Percentiles rank a stretch among this genome's conserved stretches.
Conservation (phyloP, 2,113 vertebrate species). For the Hassar affinis region DNA sequence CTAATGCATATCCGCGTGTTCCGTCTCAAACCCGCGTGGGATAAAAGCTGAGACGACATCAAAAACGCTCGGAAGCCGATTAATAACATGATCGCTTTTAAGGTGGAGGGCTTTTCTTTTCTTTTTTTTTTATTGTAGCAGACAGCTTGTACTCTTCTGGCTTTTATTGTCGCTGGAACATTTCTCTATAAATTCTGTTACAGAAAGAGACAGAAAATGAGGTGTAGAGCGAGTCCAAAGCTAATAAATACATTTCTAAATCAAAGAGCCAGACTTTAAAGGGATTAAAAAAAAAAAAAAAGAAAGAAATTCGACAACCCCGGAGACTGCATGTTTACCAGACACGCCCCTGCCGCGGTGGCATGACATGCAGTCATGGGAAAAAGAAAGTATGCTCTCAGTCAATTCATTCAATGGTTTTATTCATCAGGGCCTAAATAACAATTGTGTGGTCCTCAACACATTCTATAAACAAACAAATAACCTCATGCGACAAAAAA, state of each 20-base stretch:
- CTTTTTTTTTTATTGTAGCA: neutral
- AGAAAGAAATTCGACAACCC: neutral
- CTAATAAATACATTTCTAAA: neutral
- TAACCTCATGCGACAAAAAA: too few relatives aligned
- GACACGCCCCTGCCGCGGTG: neutral
- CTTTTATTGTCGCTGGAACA: neutral
- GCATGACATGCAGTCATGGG: too few relatives aligned
- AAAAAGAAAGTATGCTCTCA: too few relatives aligned
- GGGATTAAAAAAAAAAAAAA: neutral
- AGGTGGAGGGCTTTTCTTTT: neutral
- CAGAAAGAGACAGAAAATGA: too few relatives aligned
- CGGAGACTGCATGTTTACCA: neutral
- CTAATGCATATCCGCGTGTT: neutral
- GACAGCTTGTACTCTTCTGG: neutral
- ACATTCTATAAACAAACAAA: too few relatives aligned
- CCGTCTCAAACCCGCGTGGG: neutral
- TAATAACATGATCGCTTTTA: too few relatives aligned
- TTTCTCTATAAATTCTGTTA: neutral
- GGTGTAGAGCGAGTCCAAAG: too few relatives aligned
- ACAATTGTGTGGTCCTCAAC: too few relatives aligned
- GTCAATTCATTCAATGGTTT: too few relatives aligned
- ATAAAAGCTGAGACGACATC: neutral
- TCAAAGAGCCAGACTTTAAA: neutral
- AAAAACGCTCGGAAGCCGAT: neutral
- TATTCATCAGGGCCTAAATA: too few relatives aligned